Percentiles rank a stretch among this genome's conserved stretches.
These are phyloP conservation scores for Cerastoderma edule DNA, from an alignment of 2,888 invertebrate genomes.

Conservation along the genomic window DNA sequence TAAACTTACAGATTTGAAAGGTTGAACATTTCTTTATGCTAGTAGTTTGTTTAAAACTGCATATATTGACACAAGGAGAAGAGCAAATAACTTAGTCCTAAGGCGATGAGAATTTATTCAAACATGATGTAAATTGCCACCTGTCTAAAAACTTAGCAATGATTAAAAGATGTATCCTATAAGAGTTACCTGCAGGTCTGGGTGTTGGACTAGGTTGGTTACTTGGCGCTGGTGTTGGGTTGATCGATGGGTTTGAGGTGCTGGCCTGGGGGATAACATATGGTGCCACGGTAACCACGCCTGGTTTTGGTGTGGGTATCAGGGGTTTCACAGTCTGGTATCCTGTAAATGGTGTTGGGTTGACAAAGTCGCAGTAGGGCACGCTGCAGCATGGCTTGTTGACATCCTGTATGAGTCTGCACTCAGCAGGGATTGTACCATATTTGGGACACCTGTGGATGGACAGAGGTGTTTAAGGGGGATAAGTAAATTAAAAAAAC, in stretches of 20 bases:
- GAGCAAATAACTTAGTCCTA: too few species aligned
- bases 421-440: slow-evolving; percentile 57
- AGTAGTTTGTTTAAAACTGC: too few species aligned
- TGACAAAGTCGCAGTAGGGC: slow-evolving; percentile 69
- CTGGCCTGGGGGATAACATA: slow-evolving; percentile 50
- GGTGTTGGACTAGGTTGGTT: slow-evolving; percentile 40
- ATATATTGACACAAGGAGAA: too few species aligned
- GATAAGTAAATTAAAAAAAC: too few species aligned
- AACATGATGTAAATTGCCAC: neutral
- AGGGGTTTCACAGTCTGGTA: slow-evolving; percentile 60
- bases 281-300: slow-evolving; percentile 55
- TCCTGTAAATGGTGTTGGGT: slow-evolving; percentile 71
- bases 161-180: neutral
- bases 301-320: slow-evolving; percentile 57
- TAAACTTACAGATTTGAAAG: too few species aligned
- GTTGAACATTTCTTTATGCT: too few species aligned
- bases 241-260: slow-evolving; percentile 32
- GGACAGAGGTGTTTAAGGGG: too few species aligned
- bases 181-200: slow-evolving; percentile 15
- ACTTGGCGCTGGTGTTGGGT: slow-evolving; percentile 46
- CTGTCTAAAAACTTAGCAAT: neutral
- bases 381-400: slow-evolving; percentile 71
- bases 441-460: slow-evolving; percentile 65
- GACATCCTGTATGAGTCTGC: slow-evolving; percentile 66
- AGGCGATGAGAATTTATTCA: neutral